Evolutionary conservation across 2,797 vertebrate species (phyloP), one percentile per base, ranked within the genome.

Genomic region (Esox masquinongy): DNA sequence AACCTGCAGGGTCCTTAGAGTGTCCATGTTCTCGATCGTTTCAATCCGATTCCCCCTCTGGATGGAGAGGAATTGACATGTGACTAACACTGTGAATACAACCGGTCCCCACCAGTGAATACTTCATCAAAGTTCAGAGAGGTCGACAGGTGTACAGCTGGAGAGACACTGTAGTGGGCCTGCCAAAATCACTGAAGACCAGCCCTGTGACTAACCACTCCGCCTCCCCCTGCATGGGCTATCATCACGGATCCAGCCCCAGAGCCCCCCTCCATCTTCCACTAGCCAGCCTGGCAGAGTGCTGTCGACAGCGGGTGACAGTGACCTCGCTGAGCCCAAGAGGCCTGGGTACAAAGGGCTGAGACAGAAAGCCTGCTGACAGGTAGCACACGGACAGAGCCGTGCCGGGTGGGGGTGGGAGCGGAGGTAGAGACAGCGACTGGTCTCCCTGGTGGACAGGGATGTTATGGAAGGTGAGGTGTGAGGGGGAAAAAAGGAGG

Each of bases 31-130:
- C 31, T 91, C 90, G 47, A 95, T 93, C 59, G 77, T 93, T 83
- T 91, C 84, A 59, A 99, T 93, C 78, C 87, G 87, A 88, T 99
- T 99, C 39, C 88, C 94, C 75, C 90, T 95, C 98, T 99, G 84
- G 39, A 67, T 7, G 34, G 39, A 29, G 53, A 24, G 22, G n/a
- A 61, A 1, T 0, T 14, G 39, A 69, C 15, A 36, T 8, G 22
- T 69, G 39, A 17, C 7, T 9, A 56, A 56, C 53, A 56, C 53
- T 56, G 34, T 5, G 31, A n/a, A 47, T 4, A 43, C 39, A 2
- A 43, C 5, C 9, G 39, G 39, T 4, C 39, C 9, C 39, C 39
- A 43, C 39, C 39, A 43, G 39, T 9, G 39, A 47, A 47, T 14
- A 47, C 43, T 2, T 47, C 8, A 43, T 43, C 43, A 43, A 43